Evolutionary conservation across 2,113 vertebrate genomes (phyloP), one percentile per base, ranked within the genome.

Genomic region (Leucopsar rothschildi): DNA sequence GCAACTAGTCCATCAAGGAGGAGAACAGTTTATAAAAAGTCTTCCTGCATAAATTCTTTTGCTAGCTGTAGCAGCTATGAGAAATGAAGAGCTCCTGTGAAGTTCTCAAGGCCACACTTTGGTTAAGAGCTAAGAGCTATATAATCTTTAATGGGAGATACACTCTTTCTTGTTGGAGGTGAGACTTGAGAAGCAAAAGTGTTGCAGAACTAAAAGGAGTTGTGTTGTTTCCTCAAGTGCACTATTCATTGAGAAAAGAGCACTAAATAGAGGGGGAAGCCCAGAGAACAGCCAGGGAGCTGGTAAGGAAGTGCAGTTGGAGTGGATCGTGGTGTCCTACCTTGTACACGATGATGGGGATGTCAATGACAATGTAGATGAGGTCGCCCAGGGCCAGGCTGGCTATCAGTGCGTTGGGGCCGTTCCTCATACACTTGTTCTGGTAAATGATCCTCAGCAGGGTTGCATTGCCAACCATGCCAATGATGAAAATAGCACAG

Each of bases 341-440:
- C 99, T 99, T 99, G 97, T 98, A 99, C 29, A 99, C 98, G 21
- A 96, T 98, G 97, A 99, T 99, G 80, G 99, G 99, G 93, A 99
- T 99, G 53, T 98, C 99, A 80, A 99, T 99, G 96, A 98, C 98
- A 82, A 99, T 99, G 93, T 99, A 99, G 96, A 99, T 99, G 47
- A 99, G 99, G 98, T 99, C 99, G 70, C 99, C 99, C 20, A 99
- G 97, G 6, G 99, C 99, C 96, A 99, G 98, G 65, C 99, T 99
- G 96, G 99, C 99, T 83, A 99, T 99, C 94, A 99, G 98, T 0
- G 99, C 99, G 6, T 99, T 99, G 13, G 99, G 99, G 86, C 99
- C 99, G 15, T 99, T 99, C 98, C 99, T 98, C 99, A 99, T 99
- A 59, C 99, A 99, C 97, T 99, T 99, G 97, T 99, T 99, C 97